Conservation (phyloP, 2,888 invertebrate genomes). For the Eupithecia exiguata region DNA sequence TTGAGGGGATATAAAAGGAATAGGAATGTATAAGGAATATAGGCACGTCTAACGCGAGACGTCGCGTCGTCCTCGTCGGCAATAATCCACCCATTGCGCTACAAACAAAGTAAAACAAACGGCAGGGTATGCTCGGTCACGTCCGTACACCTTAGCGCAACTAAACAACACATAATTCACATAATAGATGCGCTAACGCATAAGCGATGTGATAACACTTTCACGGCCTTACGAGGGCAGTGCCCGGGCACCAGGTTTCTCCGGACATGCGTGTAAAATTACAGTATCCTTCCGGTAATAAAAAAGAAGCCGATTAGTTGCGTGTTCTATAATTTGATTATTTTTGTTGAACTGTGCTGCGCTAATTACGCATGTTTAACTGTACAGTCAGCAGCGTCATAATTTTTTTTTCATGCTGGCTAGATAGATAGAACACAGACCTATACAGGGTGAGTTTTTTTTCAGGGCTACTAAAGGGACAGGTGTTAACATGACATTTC, state of each 20-base stretch:
- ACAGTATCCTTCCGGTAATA: constrained; percentile 20
- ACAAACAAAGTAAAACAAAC: not conserved
- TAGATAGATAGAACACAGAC: too few relatives aligned
- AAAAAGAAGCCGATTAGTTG: constrained; percentile 18
- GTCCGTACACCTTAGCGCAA: not conserved
- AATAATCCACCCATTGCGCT: too few relatives aligned
- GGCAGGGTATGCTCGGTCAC: not conserved
- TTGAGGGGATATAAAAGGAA: too few relatives aligned
- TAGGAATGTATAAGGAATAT: too few relatives aligned
- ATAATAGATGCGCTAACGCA: constrained; percentile 26
- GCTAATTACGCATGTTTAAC: not conserved
- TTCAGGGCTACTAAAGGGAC: too few relatives aligned
- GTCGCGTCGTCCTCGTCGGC: too few relatives aligned
- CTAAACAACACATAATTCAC: constrained; percentile 26
- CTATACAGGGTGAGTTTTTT: too few relatives aligned
- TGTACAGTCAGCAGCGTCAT: not conserved
- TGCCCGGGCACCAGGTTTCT: constrained; percentile 23
- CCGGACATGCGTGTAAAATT: constrained; percentile 25
- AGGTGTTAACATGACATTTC: too few relatives aligned
- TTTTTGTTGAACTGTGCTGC: not conserved
- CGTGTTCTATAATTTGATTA: constrained; percentile 6
- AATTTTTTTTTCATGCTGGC: too few relatives aligned
- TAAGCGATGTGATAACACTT: constrained; percentile 42
- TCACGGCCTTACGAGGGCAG: constrained; percentile 32
- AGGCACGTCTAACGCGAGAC: too few relatives aligned